Evolutionary conservation across 1,140 invertebrate genomes (phyloP).

Genomic region (Armadillidium nasatum): DNA sequence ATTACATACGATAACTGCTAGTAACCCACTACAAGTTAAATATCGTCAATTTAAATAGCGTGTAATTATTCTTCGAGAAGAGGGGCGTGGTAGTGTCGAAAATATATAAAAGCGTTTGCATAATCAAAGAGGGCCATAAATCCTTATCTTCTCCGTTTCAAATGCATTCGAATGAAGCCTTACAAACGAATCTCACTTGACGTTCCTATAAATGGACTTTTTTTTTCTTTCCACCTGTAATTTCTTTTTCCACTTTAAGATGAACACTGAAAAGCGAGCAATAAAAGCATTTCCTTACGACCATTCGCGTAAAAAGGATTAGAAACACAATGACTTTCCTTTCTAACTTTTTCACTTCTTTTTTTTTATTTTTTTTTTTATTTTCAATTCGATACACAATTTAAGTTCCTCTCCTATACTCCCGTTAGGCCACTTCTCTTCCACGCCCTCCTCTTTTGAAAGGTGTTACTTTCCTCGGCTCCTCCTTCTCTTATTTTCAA

Average conservation of each 20-base stretch:
- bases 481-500: neutral
- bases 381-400: neutral
- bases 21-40: too few species aligned
- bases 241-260: conserved; percentile 5
- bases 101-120: neutral
- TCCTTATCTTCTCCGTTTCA: neutral
- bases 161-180: conserved; percentile 2
- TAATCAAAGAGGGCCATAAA: conserved; percentile 1
- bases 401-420: neutral
- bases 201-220: neutral
- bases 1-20: too few species aligned
- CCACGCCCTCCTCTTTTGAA: neutral
- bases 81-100: neutral
- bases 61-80: too few species aligned
- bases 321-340: conserved; percentile 5
- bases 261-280: neutral
- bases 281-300: conserved; percentile 2
- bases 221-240: neutral
- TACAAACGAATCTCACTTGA: neutral
- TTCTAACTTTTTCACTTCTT: conserved; percentile 10
- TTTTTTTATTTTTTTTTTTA: neutral
- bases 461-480: neutral
- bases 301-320: conserved; percentile 9
- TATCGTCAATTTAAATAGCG: too few species aligned
- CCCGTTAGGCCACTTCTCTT: neutral